Evolutionary conservation across 2,888 invertebrate genomes (phyloP).

Genomic region (Seira ritae): DNA sequence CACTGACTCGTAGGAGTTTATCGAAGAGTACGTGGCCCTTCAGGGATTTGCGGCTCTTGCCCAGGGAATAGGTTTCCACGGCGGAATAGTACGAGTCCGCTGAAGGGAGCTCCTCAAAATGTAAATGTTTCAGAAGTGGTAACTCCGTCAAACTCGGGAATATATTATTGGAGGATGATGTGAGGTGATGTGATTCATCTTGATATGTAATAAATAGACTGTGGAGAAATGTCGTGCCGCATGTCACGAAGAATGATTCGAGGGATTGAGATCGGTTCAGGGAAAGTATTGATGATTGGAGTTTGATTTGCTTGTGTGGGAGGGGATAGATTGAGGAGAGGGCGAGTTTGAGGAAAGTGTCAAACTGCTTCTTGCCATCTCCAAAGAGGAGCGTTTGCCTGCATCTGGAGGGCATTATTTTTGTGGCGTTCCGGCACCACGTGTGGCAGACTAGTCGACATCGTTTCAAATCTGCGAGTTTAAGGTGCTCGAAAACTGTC

Average conservation of each 20-base stretch:
- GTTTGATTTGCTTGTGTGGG: constrained; percentile 41
- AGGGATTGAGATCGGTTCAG: constrained; percentile 55
- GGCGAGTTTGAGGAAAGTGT: constrained; percentile 44
- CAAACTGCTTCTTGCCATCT: constrained; percentile 52
- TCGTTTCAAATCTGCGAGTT: constrained; percentile 53
- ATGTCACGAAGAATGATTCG: constrained; percentile 43
- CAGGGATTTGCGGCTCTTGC: constrained; percentile 15
- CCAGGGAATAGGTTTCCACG: neutral
- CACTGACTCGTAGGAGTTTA: constrained; percentile 34
- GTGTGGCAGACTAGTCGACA: constrained; percentile 57
- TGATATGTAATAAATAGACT: constrained; percentile 56
- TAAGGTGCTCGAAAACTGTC: constrained; percentile 54
- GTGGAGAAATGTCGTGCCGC: constrained; percentile 34
- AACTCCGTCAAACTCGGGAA: constrained; percentile 35
- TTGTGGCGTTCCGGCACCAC: constrained; percentile 48
- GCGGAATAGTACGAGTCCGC: constrained; percentile 1
- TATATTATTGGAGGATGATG: constrained; percentile 27
- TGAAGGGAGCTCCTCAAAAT: constrained; percentile 49
- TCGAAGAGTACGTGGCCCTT: constrained; percentile 48
- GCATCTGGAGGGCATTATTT: constrained; percentile 29
- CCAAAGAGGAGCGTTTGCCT: constrained; percentile 57
- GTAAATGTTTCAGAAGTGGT: constrained; percentile 48
- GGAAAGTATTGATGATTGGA: constrained; percentile 53
- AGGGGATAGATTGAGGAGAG: constrained; percentile 44
- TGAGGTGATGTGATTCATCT: constrained; percentile 53